Conservation (phyloP, 2,113 vertebrate genomes). For the Indicator indicator region DNA sequence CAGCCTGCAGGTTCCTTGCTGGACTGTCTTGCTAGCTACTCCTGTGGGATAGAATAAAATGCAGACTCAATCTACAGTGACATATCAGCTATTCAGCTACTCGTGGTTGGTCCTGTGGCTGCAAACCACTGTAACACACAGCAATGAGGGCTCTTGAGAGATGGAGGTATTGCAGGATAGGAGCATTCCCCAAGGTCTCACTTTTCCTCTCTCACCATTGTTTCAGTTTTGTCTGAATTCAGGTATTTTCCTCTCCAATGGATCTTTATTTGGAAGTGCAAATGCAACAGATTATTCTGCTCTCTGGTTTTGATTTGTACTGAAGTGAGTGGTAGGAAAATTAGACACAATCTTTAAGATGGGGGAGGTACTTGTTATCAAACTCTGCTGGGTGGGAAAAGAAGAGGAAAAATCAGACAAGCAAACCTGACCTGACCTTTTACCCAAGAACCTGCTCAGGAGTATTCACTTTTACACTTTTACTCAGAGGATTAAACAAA, state of each 20-base stretch:
- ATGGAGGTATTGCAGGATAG: not conserved
- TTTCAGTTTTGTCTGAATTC: not conserved
- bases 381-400: not conserved
- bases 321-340: not conserved
- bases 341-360: not conserved
- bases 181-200: not conserved
- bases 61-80: not conserved
- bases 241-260: not conserved
- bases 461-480: slow-evolving; percentile 67
- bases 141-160: not conserved
- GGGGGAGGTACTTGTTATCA: not conserved
- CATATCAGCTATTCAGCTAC: not conserved
- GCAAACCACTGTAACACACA: not conserved
- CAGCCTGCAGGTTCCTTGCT: not conserved
- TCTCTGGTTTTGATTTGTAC: not conserved
- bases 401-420: slow-evolving; percentile 6
- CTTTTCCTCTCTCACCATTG: not conserved
- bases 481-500: slow-evolving; percentile 54
- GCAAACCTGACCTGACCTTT: slow-evolving; percentile 55
- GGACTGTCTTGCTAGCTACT: not conserved
- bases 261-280: not conserved
- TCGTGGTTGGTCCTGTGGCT: not conserved
- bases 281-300: not conserved
- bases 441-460: not conserved
- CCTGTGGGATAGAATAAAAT: not conserved